Evolutionary conservation across 2,888 invertebrate genomes (phyloP).

Genomic region (Toxonevra muliebris): DNA sequence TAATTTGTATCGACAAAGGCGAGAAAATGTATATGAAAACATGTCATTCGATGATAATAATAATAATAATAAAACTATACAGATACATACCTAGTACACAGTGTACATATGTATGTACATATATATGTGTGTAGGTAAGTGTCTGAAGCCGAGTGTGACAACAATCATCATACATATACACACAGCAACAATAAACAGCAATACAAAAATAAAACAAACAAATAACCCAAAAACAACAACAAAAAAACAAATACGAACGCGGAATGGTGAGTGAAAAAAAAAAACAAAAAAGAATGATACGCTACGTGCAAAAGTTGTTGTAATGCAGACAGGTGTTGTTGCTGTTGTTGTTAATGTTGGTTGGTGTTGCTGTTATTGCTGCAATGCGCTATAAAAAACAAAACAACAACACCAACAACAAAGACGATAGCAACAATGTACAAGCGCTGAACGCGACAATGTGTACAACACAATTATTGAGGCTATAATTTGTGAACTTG

Average conservation of each 20-base stretch:
- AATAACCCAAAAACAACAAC: neutral
- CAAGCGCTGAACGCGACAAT: conserved; percentile 23
- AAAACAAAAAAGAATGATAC: neutral
- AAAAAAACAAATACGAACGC: no score
- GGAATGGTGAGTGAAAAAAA: no score
- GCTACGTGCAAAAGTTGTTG: conserved; percentile 8
- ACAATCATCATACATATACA: conserved; percentile 6
- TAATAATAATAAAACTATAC: conserved; percentile 29
- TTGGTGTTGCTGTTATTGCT: no score
- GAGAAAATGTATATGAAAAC: conserved; percentile 29
- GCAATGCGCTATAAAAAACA: neutral
- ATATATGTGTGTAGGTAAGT: neutral
- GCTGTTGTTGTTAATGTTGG: neutral
- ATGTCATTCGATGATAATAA: conserved; percentile 31
- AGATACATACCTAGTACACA: neutral
- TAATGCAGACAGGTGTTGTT: conserved; percentile 15
- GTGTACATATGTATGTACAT: neutral
- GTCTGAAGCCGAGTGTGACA: conserved; percentile 17
- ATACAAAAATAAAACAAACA: neutral
- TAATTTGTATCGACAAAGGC: conserved; percentile 33
- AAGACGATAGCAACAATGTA: neutral
- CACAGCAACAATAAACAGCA: neutral
- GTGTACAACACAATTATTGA: conserved; percentile 42
- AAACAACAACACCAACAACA: neutral
- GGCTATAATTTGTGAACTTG: conserved; percentile 46